phyloP scores from a whole-genome alignment of 2,888 invertebrate genomes.

The Melinaea marsaeus region DNA sequence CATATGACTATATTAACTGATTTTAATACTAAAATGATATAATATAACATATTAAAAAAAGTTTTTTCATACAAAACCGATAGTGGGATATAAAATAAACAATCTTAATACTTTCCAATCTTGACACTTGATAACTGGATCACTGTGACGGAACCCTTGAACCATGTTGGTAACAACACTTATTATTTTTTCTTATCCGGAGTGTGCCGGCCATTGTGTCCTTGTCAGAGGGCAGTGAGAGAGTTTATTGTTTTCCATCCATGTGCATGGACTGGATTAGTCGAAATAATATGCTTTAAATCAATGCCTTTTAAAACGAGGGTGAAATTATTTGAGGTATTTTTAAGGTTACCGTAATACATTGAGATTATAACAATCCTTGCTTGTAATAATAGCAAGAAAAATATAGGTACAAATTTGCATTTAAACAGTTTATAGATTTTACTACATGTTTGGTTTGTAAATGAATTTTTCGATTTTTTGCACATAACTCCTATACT shows the following conservation, averaged over 20 bases:
- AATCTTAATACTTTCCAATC: constrained; percentile 1
- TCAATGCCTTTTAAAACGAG: constrained; percentile 10
- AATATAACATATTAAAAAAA: not conserved
- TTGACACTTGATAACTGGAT: not conserved
- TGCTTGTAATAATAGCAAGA: too few relatives aligned
- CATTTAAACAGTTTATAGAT: too few relatives aligned
- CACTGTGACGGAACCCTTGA: constrained; percentile 44
- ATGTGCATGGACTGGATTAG: constrained; percentile 36
- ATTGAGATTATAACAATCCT: not conserved
- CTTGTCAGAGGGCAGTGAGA: constrained; percentile 50
- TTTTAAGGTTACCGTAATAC: not conserved
- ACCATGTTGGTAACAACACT: constrained; percentile 29
- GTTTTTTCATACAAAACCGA: too few relatives aligned
- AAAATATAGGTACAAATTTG: too few relatives aligned
- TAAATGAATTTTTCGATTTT: too few relatives aligned
- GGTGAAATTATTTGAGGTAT: too few relatives aligned
- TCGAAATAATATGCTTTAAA: constrained; percentile 33
- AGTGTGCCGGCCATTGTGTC: constrained; percentile 54
- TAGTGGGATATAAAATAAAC: not conserved
- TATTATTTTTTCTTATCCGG: constrained; percentile 36
- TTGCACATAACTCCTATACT: too few relatives aligned
- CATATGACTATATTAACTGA: too few relatives aligned
- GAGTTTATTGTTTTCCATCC: constrained; percentile 52
- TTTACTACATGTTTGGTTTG: too few relatives aligned
- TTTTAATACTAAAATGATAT: too few relatives aligned